Base-by-base conservation (phyloP, 2,113 vertebrate species). In the Eira barbara region DNA sequence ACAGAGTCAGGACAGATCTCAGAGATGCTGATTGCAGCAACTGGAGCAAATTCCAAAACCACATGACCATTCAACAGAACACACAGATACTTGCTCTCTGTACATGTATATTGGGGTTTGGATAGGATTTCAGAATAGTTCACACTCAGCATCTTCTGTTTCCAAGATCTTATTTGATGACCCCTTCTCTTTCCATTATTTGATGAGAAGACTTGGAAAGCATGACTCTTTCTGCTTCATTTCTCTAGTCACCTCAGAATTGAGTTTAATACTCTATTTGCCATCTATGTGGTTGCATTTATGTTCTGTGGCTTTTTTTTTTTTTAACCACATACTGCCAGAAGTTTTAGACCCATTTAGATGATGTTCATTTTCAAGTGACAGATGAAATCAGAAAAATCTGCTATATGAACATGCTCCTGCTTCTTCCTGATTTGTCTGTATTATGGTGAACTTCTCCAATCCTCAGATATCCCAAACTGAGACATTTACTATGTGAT, bases 61-160 rank as follows among this genome's bases (percentile, higher is more conserved):
- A 97, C 92, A 93, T 8, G 2, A 67, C 74, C 73, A 15, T 55
- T 78, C 57, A 47, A 82, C 57, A 95, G 78, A 84, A 81, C 78
- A 97, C 88, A 52, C 57, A 91, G 87, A 96, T 91, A 29, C 85
- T 95, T 95, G 42, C 71, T 90, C 87, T 85, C 45, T 3, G 15
- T 47, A 17, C 81, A 61, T 94, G 59, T 83, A 73, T 57, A 92
- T 82, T 96, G 95, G 90, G 76, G 80, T 94, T 97, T 97, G 96
- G 91, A 52, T 94, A 61, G 11, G 42, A 83, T 97, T 97, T 96
- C 91, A 97, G 95, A 96, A 95, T 96, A 89, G 52, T 88, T 96
- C 94, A 92, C 61, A 91, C 59, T 94, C 89, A 96, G 95, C 95
- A 74, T 87, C 86, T 95, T 96, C 45, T 74, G 7, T 71, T 96